A percentile compares a stretch with the other conserved stretches of the same genome.
phyloP scores from a whole-genome alignment of 2,888 invertebrate species.

The Brachynemurus nebulosus region DNA sequence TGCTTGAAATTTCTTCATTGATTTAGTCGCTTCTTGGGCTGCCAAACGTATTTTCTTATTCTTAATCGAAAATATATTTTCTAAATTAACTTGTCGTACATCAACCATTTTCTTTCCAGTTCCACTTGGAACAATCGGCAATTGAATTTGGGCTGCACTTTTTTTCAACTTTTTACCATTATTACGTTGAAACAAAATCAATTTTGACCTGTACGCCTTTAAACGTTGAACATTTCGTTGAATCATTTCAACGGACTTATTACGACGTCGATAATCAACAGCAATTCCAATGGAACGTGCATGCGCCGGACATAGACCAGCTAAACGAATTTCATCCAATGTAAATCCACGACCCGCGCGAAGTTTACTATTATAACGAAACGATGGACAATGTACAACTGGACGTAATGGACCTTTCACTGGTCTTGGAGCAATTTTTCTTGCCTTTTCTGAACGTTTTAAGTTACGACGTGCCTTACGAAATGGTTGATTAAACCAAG shows the following conservation, averaged over 20 bases:
- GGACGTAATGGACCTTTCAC: constrained; percentile 70
- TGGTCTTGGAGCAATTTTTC: constrained; percentile 75
- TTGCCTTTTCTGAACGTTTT: constrained; percentile 75
- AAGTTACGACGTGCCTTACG: constrained; percentile 71
- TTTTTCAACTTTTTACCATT: constrained; percentile 60
- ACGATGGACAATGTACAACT: constrained; percentile 79
- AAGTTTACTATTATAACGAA: constrained; percentile 81
- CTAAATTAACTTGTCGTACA: constrained; percentile 41
- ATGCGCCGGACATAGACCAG: constrained; percentile 60
- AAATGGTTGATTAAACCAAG: constrained; percentile 95
- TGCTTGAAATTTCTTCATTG: constrained; percentile 76
- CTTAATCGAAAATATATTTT: constrained; percentile 62
- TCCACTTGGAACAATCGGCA: constrained; percentile 68
- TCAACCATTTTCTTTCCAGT: constrained; percentile 37
- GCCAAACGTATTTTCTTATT: constrained; percentile 56
- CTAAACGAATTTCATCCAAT: constrained; percentile 80
- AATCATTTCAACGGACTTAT: constrained; percentile 80
- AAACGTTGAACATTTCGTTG: constrained; percentile 82
- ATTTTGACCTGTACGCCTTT: constrained; percentile 80
- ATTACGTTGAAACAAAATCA: constrained; percentile 89
- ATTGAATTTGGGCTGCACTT: constrained; percentile 66
- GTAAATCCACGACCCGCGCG: constrained; percentile 90
- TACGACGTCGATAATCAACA: constrained; percentile 82
- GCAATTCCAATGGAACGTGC: constrained; percentile 85
- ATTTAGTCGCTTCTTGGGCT: constrained; percentile 63